These are phyloP conservation scores for Nematostella vectensis DNA, from an alignment of 92 coral and sea anemone species.

Conservation along the genomic window DNA sequence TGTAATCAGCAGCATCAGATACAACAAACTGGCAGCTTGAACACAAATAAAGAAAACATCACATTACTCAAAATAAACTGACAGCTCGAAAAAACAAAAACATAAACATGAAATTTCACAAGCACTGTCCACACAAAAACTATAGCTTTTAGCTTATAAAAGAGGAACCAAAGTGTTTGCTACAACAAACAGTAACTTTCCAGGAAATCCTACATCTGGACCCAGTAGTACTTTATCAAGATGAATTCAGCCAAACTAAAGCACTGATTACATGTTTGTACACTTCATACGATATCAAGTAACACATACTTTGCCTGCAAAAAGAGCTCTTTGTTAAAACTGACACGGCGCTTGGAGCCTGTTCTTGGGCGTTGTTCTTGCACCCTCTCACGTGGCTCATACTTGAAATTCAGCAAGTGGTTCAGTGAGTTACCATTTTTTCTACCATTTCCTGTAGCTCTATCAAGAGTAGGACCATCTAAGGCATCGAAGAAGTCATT, in stretches of 20 bases:
- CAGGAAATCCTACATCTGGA: too few relatives aligned
- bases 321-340: constrained; percentile 85
- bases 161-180: too few relatives aligned
- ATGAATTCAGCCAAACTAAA: too few relatives aligned
- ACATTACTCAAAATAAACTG: too few relatives aligned
- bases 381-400: constrained; percentile 69
- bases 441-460: constrained; percentile 29
- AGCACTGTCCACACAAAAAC: too few relatives aligned
- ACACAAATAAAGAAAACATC: not conserved
- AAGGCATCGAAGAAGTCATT: constrained; percentile 19
- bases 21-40: constrained; percentile 94
- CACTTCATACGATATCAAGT: too few relatives aligned
- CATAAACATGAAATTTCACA: too few relatives aligned
- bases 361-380: constrained; percentile 23
- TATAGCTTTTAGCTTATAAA: too few relatives aligned
- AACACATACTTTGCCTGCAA: constrained; percentile 87
- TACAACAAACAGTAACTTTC: too few relatives aligned
- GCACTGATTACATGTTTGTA: too few relatives aligned
- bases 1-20: constrained; percentile 75
- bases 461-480: constrained; percentile 7
- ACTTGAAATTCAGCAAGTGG: constrained; percentile 82
- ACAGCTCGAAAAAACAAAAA: too few relatives aligned
- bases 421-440: constrained; percentile 74
- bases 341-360: constrained; percentile 44
- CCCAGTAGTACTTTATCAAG: too few relatives aligned